Base-by-base conservation (phyloP, 1,140 invertebrate species). In the Drosophila carrolli region DNA sequence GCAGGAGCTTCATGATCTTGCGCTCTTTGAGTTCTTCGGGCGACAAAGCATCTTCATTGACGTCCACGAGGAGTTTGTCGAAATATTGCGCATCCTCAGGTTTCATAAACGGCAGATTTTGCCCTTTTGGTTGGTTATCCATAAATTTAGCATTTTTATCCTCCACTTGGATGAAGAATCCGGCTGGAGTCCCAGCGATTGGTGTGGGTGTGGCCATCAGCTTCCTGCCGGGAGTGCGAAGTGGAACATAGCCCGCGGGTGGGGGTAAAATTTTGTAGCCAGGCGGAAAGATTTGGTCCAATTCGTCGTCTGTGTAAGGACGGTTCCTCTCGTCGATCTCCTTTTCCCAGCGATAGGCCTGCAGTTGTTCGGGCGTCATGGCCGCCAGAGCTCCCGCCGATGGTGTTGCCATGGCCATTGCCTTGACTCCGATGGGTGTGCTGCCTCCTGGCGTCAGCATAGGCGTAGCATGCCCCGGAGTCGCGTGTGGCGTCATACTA, bases 61-160 rank as follows among this genome's bases (percentile, higher is more conserved):
- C 98, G 92, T 99, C 99, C 38, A 99, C 95, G 47, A 99, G 93
- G 32, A 99, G 93, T 94, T 99, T 99, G 93, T 99, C 99, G 93
- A 99, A 99, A 94, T 99, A 99, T 93, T 99, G 99, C 27, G 99
- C 98, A 94, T 99, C 99, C 93, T 99, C 99, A 0, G 99, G 99
- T 93, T 99, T 99, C 95, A 99, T 97, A 91, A 99, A 98, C 14
- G 99, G 99, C 56, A 99, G 93, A 94, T 99, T 99, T 88, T 95
- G 94, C 13, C 93, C 93, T 93, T 99, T 99, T 0, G 99, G 99
- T 93, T 99, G 99, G 91, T 98, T 98, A 89, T 99, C 98, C 50
- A 99, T 95, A 90, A 98, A 97, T 91, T 98, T 97, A 37, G 97
- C 95, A 95, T 57, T 94, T 93, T 82, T 94, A 92, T 97, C 97